These are phyloP conservation scores for Yoshiicerus persimilis DNA, from an alignment of 1,140 invertebrate species.

Conservation along the genomic window DNA sequence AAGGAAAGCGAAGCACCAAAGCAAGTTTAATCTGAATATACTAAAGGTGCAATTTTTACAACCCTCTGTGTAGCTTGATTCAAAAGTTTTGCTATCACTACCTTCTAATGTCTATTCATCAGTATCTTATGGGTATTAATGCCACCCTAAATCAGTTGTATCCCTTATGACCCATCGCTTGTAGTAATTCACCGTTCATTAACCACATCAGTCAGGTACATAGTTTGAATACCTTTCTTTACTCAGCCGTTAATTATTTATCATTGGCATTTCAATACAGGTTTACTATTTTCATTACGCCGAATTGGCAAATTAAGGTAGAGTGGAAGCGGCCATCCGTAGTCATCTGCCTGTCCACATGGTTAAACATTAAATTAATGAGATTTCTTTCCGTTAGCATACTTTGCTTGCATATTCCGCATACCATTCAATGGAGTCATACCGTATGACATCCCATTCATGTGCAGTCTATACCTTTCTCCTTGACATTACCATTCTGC, in stretches of 20 bases:
- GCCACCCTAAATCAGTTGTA: no score
- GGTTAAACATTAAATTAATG: not conserved
- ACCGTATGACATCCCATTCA: not conserved
- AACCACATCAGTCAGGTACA: not conserved
- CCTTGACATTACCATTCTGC: not conserved
- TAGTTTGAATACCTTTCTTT: not conserved
- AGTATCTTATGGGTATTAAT: not conserved
- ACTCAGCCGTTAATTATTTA: not conserved
- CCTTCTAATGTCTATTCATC: not conserved
- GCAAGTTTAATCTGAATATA: not conserved
- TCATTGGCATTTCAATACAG: not conserved
- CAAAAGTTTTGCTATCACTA: not conserved
- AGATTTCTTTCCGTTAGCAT: not conserved
- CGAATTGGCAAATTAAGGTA: not conserved
- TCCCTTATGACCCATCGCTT: not conserved
- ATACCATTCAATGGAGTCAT: not conserved
- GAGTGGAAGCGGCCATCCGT: not conserved
- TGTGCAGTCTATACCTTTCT: not conserved
- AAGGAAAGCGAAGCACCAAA: not conserved
- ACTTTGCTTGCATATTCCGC: not conserved
- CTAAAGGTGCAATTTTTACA: not conserved
- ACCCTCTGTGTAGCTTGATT: no score
- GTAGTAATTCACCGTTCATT: not conserved
- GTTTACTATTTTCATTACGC: not conserved
- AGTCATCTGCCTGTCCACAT: not conserved